Evolutionary conservation across 2,797 vertebrate species (phyloP), one percentile per base, ranked within the genome.

Genomic region (Orientallactaga sibirica): DNA sequence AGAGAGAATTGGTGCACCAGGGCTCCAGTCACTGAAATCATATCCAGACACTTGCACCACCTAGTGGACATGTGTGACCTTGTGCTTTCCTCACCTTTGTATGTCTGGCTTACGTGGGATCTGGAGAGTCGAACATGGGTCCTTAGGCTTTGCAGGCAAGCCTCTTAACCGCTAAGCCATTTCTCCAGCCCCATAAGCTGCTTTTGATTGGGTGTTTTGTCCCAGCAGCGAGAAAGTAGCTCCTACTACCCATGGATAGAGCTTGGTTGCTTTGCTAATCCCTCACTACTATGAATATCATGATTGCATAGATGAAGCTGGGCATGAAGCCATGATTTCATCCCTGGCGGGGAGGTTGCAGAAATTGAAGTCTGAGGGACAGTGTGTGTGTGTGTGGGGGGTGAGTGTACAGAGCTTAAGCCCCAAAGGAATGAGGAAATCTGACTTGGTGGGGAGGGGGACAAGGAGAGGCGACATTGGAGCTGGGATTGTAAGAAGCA

Each of bases 201-300:
- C 12, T 58, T 58, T 12, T 15, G 55, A 16, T 58, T 15, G 55
- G 55, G 55, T 58, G 55, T 4, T 58, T 58, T 58, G 55, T 58
- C 55, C 55, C 16, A 58, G 55, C 55, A 58, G 16, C 55, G 55
- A 58, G 55, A 58, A 58, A 58, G 55, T 58, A 58, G 55, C 55
- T 58, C 2, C 9, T 2, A 58, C 12, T 58, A 9, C 55, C 2
- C 16, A 16, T 66, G n/a, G 33, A 29, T 20, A 64, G 75, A 66
- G 41, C 64, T 79, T 86, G 4, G 22, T 75, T 93, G 86, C 80
- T 73, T 43, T 58, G 67, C 15, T 2, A 52, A 15, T 73, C 37
- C 86, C 41, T 52, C 29, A 9, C 79, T 81, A 55, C 10, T 92
- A 37, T 71, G 55, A 81, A 66, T 85, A 84, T 71, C 70, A 90